These are phyloP conservation scores for Tupaia chinensis DNA, from an alignment of 2,113 vertebrate genomes.

Conservation along the genomic window DNA sequence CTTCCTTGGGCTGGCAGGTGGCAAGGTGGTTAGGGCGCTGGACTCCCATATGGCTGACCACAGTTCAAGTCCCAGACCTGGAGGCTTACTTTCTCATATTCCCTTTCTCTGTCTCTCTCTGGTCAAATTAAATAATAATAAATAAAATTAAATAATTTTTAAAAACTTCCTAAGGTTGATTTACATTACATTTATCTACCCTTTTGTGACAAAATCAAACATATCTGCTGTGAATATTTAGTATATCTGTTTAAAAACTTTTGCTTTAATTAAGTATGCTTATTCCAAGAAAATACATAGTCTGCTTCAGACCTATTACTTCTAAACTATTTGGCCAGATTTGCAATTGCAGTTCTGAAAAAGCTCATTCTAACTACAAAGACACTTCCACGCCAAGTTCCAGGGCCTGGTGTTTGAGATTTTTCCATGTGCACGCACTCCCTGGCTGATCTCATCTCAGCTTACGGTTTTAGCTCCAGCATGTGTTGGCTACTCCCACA, in stretches of 20 bases:
- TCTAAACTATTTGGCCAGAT: constrained; percentile 22
- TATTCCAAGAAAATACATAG: neutral
- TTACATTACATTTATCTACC: constrained; percentile 30
- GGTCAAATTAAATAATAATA: too few species aligned
- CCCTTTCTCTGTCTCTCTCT: too few species aligned
- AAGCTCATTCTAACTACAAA: neutral
- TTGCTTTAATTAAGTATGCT: neutral
- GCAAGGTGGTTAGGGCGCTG: too few species aligned
- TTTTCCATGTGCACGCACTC: neutral
- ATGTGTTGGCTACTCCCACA: neutral
- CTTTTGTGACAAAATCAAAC: constrained; percentile 35
- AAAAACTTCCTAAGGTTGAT: neutral
- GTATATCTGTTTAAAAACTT: constrained; percentile 10
- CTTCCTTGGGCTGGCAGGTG: neutral
- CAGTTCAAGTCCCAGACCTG: too few species aligned
- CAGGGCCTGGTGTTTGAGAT: neutral
- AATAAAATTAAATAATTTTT: too few species aligned
- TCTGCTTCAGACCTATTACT: constrained; percentile 25
- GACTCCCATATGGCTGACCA: too few species aligned
- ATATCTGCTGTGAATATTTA: neutral
- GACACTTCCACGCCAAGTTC: neutral
- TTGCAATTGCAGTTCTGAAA: neutral
- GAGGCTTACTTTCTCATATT: too few species aligned
- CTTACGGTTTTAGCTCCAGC: neutral
- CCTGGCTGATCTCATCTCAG: neutral